Evolutionary conservation across 2,888 invertebrate species (phyloP), one percentile per base, ranked within the genome.

Genomic region (Chymomyza amoena): DNA sequence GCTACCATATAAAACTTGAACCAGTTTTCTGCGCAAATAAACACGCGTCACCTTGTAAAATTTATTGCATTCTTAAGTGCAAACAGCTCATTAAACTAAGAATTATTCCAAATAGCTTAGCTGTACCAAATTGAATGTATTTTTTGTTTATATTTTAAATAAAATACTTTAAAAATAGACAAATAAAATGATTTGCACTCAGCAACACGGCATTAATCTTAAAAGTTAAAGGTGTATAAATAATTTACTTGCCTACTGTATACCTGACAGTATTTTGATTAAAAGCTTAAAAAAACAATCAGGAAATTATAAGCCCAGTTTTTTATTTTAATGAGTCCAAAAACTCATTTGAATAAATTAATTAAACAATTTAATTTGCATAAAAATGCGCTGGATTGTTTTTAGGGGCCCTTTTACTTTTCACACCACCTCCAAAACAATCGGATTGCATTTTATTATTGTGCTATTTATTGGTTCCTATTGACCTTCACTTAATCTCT

Each of bases 261-360:
- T 36, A 1, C 36, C 1, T 36, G 13, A 13, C 39, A 10, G 39
- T 13, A 45, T 45, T 45, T 45, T 45, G 39, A 2, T 13, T 45
- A 45, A 10, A 45, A 45, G 13, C 13, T 9, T 54, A 15, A 54
- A 54, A n/a, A 54, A 54, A 56, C 5, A 7, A n/a, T 25, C 5
- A 18, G 39, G 36, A 61, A 61, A 61, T 61, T 9, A 61, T 61
- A 16, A 61, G 28, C 61, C 39, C 5, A 16, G 61, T 32, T 61
- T 25, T 25, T 20, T 36, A 13, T 61, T 61, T 61, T 59, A 45
- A 45, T 45, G 10, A 45, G 39, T 13, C 13, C 39, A 13, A 45
- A 10, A 45, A 45, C 39, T 45, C 10, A 45, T 45, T 45, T 45
- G 39, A 13, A 13, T 45, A 13, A 45, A 45, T 45, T 45, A 45